These are phyloP conservation scores for Octodon degus DNA, from an alignment of 2,113 vertebrate genomes.

Conservation along the genomic window DNA sequence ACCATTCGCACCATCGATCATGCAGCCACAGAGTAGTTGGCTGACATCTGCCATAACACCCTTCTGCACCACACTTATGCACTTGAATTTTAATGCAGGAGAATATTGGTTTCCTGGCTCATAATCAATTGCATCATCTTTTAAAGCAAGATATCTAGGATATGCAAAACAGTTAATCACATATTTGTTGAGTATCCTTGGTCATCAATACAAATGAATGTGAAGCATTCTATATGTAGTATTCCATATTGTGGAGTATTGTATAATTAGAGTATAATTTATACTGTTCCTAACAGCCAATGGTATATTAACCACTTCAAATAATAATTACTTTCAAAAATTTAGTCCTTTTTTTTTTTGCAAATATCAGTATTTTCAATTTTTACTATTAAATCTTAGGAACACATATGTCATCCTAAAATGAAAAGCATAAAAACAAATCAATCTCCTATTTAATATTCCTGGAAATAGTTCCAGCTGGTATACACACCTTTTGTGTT, in stretches of 20 bases:
- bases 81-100: slow-evolving; percentile 79
- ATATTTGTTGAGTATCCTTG: slow-evolving; percentile 43
- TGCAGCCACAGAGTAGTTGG: slow-evolving; percentile 49
- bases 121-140: slow-evolving; percentile 77
- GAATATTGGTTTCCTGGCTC: slow-evolving; percentile 54
- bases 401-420: background rate
- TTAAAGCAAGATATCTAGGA: slow-evolving; percentile 64
- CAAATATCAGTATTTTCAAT: background rate
- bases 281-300: background rate
- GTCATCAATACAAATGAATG: background rate
- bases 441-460: background rate
- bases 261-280: slow-evolving; percentile 52
- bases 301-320: background rate
- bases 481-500: background rate
- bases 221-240: background rate
- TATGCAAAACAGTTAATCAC: slow-evolving; percentile 50
- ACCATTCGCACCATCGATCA: slow-evolving; percentile 77
- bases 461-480: background rate
- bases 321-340: background rate
- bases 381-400: background rate
- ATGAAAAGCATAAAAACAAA: slow-evolving; percentile 1
- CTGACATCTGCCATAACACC: slow-evolving; percentile 77
- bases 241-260: background rate
- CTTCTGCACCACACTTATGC: slow-evolving; percentile 42
- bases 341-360: background rate